Conservation (phyloP, 2,113 vertebrate genomes). For the Lycocorax pyrrhopterus region DNA sequence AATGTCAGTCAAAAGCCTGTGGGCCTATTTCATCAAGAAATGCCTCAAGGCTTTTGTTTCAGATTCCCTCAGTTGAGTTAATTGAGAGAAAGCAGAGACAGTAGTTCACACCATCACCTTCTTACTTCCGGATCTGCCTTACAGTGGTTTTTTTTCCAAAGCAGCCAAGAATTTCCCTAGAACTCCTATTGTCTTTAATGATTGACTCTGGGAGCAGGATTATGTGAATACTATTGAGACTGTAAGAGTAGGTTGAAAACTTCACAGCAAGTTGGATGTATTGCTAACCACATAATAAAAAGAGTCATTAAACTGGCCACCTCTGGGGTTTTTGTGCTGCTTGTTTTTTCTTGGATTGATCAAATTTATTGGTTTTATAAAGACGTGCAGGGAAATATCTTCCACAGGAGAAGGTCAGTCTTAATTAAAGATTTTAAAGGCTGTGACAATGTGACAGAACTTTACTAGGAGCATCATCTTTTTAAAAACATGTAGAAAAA, state of each 20-base stretch:
- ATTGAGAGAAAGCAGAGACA: not conserved
- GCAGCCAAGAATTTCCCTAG: not conserved
- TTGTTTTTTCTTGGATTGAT: constrained; percentile 6
- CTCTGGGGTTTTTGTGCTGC: not conserved
- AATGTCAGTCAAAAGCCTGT: not conserved
- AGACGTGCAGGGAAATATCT: not conserved
- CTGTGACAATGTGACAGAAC: not conserved
- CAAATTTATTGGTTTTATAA: not conserved
- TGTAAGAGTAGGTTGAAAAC: not conserved
- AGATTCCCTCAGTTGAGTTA: not conserved
- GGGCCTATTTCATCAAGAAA: not conserved
- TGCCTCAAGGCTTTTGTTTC: not conserved
- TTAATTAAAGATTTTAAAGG: not conserved
- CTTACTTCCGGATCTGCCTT: not conserved
- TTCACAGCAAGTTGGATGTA: not conserved
- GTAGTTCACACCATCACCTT: not conserved
- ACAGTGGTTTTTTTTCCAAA: not conserved
- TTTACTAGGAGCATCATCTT: not conserved
- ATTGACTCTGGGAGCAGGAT: not conserved
- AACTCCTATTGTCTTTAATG: accelerated
- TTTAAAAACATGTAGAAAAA: not conserved
- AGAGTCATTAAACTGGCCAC: not conserved
- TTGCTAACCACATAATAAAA: not conserved
- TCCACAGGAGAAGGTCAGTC: not conserved
- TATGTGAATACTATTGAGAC: not conserved